phyloP scores from a whole-genome alignment of 2,797 vertebrate genomes.

The Silurus aristotelis region DNA sequence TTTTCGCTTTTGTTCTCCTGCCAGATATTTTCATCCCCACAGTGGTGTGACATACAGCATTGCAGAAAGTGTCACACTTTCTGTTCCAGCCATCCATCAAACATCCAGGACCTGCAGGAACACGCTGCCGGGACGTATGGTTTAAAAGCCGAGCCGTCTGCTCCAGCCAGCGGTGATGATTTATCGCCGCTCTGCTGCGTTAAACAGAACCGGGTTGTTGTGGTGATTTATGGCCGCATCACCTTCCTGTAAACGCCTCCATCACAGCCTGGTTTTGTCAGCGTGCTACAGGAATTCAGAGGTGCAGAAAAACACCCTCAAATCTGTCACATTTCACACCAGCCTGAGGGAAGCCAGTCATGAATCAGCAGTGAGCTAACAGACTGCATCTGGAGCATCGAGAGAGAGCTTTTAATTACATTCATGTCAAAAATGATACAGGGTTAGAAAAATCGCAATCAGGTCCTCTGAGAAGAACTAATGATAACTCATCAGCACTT shows the following conservation, averaged over 20 bases:
- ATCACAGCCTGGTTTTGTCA: conserved; percentile 19
- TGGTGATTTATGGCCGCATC: conserved; percentile 12
- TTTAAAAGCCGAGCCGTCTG: conserved; percentile 7
- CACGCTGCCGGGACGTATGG: not conserved
- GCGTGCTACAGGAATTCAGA: conserved; percentile 6
- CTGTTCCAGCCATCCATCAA: conserved; percentile 15
- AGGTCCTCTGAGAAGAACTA: not conserved
- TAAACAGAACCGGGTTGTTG: conserved; percentile 21
- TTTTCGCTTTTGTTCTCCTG: not conserved
- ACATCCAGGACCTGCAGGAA: conserved; percentile 6
- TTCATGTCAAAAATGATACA: no score
- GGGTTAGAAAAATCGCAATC: not conserved
- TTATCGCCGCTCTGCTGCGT: conserved; percentile 5
- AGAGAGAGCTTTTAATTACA: not conserved
- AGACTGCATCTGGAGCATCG: not conserved
- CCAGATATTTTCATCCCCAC: conserved; percentile 6
- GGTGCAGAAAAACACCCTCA: not conserved
- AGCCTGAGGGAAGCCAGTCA: not conserved
- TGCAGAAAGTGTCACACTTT: conserved; percentile 11
- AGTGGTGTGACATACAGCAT: not conserved
- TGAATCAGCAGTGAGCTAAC: conserved; percentile 6
- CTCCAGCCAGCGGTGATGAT: conserved; percentile 1
- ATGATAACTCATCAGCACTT: not conserved
- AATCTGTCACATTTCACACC: not conserved
- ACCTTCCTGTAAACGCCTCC: conserved; percentile 27